Base-by-base conservation (phyloP, 2,888 invertebrate species). In the Podotricha telesiphe region DNA sequence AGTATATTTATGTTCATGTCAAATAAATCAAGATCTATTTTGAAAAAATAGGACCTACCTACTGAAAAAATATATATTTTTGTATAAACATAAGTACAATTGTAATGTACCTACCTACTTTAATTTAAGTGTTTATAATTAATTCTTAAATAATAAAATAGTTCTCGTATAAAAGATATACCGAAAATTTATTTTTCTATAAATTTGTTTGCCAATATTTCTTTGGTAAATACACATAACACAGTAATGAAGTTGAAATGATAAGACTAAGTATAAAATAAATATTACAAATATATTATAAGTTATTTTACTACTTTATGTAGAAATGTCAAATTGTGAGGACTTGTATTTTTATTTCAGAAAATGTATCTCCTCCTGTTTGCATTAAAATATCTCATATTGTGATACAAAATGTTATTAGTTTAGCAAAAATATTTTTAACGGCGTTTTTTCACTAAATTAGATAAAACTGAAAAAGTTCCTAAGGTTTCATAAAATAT, bases 301-400 rank as follows among this genome's bases (percentile, higher is more conserved):
- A 45, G 42, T 7, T 42, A 58, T 42, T 22, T 59, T n/a, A 13
- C n/a, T 51, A 51, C 47, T 17, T 62, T 48, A 50, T 37, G 37
- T 5, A 19, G 2, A n/a, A 50, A 70, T 71, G 87, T 91, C 91
- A 83, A 87, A 88, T 84, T 84, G 93, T 72, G 93, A 93, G 93
- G 92, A 93, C 87, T 86, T 82, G 82, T 90, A 93, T 93, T 93
- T 93, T 89, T 78, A 75, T 76, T 63, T 47, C 63, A 69, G 71
- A 89, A 93, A 93, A 93, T 93, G 86, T 84, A 74, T 82, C 87
- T 91, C 89, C 93, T 93, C 86, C 93, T 81, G 69, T 89, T 88
- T 89, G 93, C 86, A 88, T 77, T 20, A 42, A 67, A 69, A 64
- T 66, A 55, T 71, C 20, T 65, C 45, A 59, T 63, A 68, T 76